phyloP scores from a whole-genome alignment of 1,140 invertebrate species.

The Cyclina sinensis region DNA sequence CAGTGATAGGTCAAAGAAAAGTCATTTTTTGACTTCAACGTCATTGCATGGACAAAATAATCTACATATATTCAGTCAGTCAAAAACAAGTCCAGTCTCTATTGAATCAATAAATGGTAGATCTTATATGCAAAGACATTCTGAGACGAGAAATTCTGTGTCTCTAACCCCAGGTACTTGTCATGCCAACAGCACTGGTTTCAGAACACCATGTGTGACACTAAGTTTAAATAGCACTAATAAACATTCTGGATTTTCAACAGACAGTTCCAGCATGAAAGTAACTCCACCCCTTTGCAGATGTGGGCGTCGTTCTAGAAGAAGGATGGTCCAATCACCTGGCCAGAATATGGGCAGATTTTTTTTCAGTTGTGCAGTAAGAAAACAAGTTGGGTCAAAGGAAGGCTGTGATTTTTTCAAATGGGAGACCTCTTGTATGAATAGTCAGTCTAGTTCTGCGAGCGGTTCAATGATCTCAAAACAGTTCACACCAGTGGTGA shows the following conservation, averaged over 20 bases:
- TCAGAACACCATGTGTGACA: conserved; percentile 38
- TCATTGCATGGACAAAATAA: background rate
- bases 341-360: conserved; percentile 83
- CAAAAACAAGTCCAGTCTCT: conserved; percentile 1
- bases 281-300: conserved; percentile 83
- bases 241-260: background rate
- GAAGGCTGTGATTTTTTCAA: conserved; percentile 83
- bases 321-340: conserved; percentile 81
- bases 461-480: background rate
- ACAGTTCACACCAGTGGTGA: conserved; percentile 52
- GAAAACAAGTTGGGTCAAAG: conserved; percentile 40
- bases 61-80: background rate
- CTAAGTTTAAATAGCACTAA: background rate
- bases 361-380: conserved; percentile 81
- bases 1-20: background rate
- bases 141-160: background rate
- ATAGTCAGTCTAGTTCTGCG: background rate
- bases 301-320: conserved; percentile 83
- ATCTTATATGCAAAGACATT: background rate
- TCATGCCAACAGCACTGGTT: background rate
- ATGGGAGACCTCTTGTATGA: conserved; percentile 76
- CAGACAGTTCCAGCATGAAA: conserved; percentile 71
- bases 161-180: background rate
- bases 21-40: conserved; percentile 2
- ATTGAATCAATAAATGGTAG: background rate